Conservation (phyloP, 1,140 invertebrate genomes). For the Pinna nobilis region DNA sequence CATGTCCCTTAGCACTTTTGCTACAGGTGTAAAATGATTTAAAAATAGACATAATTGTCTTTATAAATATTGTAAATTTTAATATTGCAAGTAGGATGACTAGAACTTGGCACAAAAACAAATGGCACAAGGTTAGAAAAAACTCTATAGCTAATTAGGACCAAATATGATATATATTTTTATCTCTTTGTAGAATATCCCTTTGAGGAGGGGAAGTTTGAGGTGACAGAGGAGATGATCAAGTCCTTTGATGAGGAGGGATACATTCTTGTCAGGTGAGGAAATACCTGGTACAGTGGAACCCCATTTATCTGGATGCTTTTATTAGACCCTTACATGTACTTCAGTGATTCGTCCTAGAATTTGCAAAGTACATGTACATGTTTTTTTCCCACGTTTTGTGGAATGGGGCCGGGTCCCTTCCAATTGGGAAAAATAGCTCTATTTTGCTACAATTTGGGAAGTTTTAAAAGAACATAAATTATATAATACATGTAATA, state of each 20-base stretch:
- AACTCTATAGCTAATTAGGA: neutral
- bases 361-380: neutral
- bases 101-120: neutral
- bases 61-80: too few species aligned
- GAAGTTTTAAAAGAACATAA: neutral
- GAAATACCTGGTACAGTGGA: neutral
- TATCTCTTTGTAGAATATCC: slow-evolving; percentile 10
- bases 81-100: too few species aligned
- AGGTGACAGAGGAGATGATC: slow-evolving; percentile 36
- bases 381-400: neutral
- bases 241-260: slow-evolving; percentile 39
- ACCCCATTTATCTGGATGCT: neutral
- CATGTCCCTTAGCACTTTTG: too few species aligned
- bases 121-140: neutral
- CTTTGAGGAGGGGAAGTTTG: slow-evolving; percentile 12
- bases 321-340: neutral
- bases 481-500: neutral
- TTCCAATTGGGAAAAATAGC: too few species aligned
- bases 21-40: too few species aligned
- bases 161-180: neutral
- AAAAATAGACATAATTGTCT: too few species aligned
- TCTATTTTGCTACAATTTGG: too few species aligned
- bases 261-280: slow-evolving; percentile 35
- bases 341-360: neutral
- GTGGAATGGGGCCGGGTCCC: too few species aligned